phyloP scores from a whole-genome alignment of 1,140 invertebrate species.

The Drosophila sechellia region DNA sequence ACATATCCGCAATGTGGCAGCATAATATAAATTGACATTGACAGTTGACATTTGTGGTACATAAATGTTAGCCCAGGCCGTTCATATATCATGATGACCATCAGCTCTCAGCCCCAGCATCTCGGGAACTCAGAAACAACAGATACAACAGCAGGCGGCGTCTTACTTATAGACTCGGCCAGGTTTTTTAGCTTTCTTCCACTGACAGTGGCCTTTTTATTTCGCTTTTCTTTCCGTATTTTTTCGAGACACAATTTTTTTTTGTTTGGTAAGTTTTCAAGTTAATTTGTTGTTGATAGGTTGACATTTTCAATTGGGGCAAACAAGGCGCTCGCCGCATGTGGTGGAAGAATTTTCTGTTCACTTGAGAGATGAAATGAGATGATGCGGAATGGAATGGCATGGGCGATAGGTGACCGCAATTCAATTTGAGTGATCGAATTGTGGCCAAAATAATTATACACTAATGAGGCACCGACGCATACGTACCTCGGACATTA shows the following conservation, averaged over 20 bases:
- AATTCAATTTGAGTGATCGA: constrained; percentile 56
- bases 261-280: constrained; percentile 65
- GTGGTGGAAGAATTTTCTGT: constrained; percentile 50
- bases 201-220: constrained; percentile 27
- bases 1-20: constrained; percentile 81
- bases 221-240: constrained; percentile 45
- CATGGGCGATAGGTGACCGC: constrained; percentile 41
- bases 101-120: constrained; percentile 28
- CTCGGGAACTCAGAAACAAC: constrained; percentile 17
- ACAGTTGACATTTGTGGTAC: constrained; percentile 81
- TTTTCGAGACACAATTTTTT: constrained; percentile 18
- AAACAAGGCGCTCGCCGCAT: constrained; percentile 66
- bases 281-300: constrained; percentile 80
- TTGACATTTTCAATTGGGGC: constrained; percentile 79
- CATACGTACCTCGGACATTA: constrained; percentile 5
- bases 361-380: constrained; percentile 40
- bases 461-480: constrained; percentile 40
- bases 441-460: constrained; percentile 49
- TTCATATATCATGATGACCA: constrained; percentile 73
- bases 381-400: constrained; percentile 38
- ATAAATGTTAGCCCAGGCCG: constrained; percentile 78
- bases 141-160: constrained; percentile 70
- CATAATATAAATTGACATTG: constrained; percentile 82
- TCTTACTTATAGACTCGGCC: constrained; percentile 71
- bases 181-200: constrained; percentile 69